phyloP scores from a whole-genome alignment of 2,797 vertebrate species.

The Semaprochilodus insignis region DNA sequence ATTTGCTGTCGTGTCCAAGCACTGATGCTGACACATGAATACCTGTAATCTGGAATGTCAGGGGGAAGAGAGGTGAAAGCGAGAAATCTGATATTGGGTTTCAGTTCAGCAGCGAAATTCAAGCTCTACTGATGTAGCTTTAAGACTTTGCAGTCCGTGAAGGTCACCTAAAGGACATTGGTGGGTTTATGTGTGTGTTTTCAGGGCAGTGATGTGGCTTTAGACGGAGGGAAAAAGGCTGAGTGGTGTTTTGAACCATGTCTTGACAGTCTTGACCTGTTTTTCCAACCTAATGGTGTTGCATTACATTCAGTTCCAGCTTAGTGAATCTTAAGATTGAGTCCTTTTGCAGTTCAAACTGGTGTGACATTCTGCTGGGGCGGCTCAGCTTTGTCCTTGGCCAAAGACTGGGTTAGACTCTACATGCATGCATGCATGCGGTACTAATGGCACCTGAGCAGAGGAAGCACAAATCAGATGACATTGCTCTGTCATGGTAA shows the following conservation, averaged over 20 bases:
- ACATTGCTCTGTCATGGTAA: slow-evolving; percentile 57
- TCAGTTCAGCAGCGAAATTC: slow-evolving; percentile 15
- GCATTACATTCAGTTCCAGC: slow-evolving; percentile 78
- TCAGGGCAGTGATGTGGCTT: slow-evolving; percentile 57
- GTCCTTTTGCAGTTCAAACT: slow-evolving; percentile 75
- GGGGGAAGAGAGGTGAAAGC: slow-evolving; percentile 5
- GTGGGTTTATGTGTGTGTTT: slow-evolving; percentile 13
- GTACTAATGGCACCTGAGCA: slow-evolving; percentile 52
- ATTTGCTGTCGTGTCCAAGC: slow-evolving; percentile 13
- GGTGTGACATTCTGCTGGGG: slow-evolving; percentile 74
- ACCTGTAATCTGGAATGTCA: slow-evolving; percentile 30
- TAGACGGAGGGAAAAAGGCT: slow-evolving; percentile 55
- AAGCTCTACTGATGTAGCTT: not conserved
- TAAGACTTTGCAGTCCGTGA: slow-evolving; percentile 46
- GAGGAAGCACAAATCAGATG: slow-evolving; percentile 32
- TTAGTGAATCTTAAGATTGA: slow-evolving; percentile 79
- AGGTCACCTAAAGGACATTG: slow-evolving; percentile 62
- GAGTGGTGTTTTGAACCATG: slow-evolving; percentile 66
- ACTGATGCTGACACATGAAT: slow-evolving; percentile 14
- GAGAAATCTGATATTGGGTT: slow-evolving; percentile 16
- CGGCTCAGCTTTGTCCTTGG: slow-evolving; percentile 75
- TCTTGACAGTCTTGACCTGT: slow-evolving; percentile 67
- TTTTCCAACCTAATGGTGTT: slow-evolving; percentile 71
- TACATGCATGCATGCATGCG: slow-evolving; percentile 59
- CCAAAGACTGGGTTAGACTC: slow-evolving; percentile 60